Evolutionary conservation across 2,113 vertebrate genomes (phyloP).

Genomic region (Corynorhinus townsendii): DNA sequence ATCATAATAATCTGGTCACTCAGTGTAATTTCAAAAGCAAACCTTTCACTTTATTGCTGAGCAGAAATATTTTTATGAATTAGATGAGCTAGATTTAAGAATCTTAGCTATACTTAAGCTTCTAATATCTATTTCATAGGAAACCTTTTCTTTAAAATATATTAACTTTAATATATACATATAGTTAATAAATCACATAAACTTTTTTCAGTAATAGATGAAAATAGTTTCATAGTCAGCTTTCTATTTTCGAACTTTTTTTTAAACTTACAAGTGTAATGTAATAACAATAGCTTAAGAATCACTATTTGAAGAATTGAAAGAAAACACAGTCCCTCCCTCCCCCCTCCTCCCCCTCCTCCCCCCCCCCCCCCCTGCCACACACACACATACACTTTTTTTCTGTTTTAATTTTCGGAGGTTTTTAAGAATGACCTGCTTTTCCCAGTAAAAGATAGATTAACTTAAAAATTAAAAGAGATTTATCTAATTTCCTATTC

Average conservation of each 20-base stretch:
- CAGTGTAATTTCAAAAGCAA: not conserved
- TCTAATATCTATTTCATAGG: not conserved
- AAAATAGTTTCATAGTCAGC: not conserved
- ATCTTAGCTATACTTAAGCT: not conserved
- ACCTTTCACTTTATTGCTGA: not conserved
- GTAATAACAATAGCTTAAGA: not conserved
- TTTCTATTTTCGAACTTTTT: not conserved
- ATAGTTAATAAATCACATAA: not conserved
- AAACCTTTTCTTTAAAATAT: not conserved
- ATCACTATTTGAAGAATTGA: not conserved
- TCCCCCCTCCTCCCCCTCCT: too few relatives aligned
- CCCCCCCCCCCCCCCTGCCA: too few relatives aligned
- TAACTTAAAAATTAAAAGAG: constrained; percentile 25
- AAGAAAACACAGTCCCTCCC: not conserved
- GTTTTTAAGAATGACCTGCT: not conserved
- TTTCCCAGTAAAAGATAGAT: not conserved
- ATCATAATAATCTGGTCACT: too few relatives aligned
- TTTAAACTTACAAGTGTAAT: not conserved
- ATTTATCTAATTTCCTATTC: constrained; percentile 52
- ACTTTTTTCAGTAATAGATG: not conserved
- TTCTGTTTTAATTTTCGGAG: not conserved
- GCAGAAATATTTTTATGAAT: not conserved
- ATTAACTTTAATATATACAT: not conserved
- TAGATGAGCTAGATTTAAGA: not conserved
- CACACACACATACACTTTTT: not conserved